Evolutionary conservation across 1,140 invertebrate species (phyloP).

Genomic region (Aradophagus sp.): DNA sequence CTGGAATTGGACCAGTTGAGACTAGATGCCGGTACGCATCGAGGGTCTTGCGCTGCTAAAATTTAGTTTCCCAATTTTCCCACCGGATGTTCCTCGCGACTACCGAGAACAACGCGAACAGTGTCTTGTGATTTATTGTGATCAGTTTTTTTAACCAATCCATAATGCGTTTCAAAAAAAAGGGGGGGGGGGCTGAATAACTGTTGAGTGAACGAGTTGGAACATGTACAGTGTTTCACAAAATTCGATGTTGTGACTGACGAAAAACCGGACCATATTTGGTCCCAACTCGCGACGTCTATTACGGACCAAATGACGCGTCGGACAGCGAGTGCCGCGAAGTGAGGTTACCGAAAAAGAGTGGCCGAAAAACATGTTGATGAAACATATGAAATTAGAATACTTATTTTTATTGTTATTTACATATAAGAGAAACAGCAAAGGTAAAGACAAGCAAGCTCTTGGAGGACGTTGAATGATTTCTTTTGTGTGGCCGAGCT

Average conservation of each 20-base stretch:
- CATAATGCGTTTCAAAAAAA: no score
- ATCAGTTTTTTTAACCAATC: no score
- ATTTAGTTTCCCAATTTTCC: conserved; percentile 70
- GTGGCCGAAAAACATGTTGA: conserved; percentile 40
- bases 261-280: no score
- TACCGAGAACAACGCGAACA: conserved; percentile 26
- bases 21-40: conserved; percentile 58
- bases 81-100: conserved; percentile 60
- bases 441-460: conserved; percentile 34
- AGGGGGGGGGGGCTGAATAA: no score
- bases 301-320: no score
- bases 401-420: conserved; percentile 45
- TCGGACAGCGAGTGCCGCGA: no score
- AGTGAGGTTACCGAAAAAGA: no score
- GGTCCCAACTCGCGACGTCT: no score
- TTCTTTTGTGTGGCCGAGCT: conserved; percentile 49
- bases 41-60: conserved; percentile 55
- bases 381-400: conserved; percentile 29
- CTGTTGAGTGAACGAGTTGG: no score
- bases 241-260: no score
- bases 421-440: conserved; percentile 45
- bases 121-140: no score
- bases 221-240: no score
- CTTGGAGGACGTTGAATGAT: conserved; percentile 45
- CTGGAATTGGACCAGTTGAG: conserved; percentile 68